Base-by-base conservation (phyloP, 2,888 invertebrate genomes). In the Tetragonula carbonaria region DNA sequence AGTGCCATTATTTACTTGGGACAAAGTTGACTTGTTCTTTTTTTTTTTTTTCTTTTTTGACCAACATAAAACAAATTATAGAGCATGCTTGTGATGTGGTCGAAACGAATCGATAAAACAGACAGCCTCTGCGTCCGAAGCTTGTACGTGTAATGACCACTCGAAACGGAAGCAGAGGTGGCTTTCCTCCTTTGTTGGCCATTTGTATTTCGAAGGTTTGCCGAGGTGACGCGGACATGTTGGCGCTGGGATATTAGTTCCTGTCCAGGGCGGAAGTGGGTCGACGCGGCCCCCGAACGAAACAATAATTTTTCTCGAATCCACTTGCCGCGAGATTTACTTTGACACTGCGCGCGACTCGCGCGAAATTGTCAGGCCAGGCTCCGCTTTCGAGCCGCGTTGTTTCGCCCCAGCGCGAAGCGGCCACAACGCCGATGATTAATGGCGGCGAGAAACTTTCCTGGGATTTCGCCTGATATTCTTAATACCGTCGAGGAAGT, bases 301-400 rank as follows among this genome's bases (percentile, higher is more conserved):
- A 90, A 90, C 90, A 90, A 90, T 90, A 87, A 90, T 90, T 90
- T 90, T 89, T 90, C 90, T 89, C 80, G 87, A 87, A 87, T 85
- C 88, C 85, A 87, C 90, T 87, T 89, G 86, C 82, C 78, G 74
- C 75, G 84, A 84, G 88, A 90, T 90, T 90, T 90, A 90, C 87
- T 88, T 90, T 85, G 89, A 86, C 87, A 81, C 85, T 73, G 82
- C 70, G 89, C 72, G 82, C 70, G 89, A 86, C 87, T 81, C 82
- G 16, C 74, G 77, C 73, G 85, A 87, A 87, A 87, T 83, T 86
- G 78, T 87, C 45, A 45, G 45, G 45, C 45, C 11, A 80, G 85
- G 75, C 78, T 75, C 76, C 81, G 67, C 13, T 73, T 28, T 80
- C 82, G 45, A 45, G 45, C 45, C 45, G 50, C 66, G 78, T 75